Percentiles rank a stretch among this genome's conserved stretches.
phyloP scores from a whole-genome alignment of 1,140 invertebrate species.

The Batillaria attramentaria region DNA sequence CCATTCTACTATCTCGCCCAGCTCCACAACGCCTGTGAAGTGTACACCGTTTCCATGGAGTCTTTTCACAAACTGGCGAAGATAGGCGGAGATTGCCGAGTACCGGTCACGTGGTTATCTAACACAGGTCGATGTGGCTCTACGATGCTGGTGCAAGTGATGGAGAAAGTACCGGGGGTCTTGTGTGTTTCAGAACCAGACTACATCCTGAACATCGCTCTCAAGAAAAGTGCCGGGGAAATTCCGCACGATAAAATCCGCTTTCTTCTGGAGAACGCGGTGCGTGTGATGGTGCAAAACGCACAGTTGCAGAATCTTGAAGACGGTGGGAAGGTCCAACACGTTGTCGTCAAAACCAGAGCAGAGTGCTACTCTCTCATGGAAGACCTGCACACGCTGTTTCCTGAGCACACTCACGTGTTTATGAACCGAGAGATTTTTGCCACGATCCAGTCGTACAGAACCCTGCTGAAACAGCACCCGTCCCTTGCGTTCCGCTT shows the following conservation, averaged over 20 bases:
- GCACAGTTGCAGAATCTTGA: not conserved
- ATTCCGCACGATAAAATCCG: not conserved
- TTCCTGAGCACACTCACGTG: not conserved
- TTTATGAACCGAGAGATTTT: not conserved
- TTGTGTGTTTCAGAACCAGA: constrained; percentile 18
- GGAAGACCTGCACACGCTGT: not conserved
- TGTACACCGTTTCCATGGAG: not conserved
- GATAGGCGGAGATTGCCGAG: constrained; percentile 10
- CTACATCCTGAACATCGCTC: not conserved
- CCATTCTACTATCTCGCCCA: constrained; percentile 19
- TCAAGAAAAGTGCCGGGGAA: not conserved
- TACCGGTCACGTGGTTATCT: constrained; percentile 21
- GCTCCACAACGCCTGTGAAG: constrained; percentile 5
- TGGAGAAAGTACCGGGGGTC: constrained; percentile 5
- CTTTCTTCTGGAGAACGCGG: not conserved
- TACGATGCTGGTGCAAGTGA: constrained; percentile 3
- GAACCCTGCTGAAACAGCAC: not conserved
- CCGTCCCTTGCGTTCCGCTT: not conserved
- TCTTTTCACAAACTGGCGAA: constrained; percentile 21
- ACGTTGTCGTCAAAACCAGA: not conserved
- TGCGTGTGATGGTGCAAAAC: not conserved
- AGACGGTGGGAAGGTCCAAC: not conserved
- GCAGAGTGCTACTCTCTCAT: not conserved
- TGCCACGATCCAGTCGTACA: not conserved
- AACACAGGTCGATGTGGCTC: constrained; percentile 25